These are phyloP conservation scores for Drosophila fungiperda DNA, from an alignment of 2,888 invertebrate genomes.

Conservation along the genomic window DNA sequence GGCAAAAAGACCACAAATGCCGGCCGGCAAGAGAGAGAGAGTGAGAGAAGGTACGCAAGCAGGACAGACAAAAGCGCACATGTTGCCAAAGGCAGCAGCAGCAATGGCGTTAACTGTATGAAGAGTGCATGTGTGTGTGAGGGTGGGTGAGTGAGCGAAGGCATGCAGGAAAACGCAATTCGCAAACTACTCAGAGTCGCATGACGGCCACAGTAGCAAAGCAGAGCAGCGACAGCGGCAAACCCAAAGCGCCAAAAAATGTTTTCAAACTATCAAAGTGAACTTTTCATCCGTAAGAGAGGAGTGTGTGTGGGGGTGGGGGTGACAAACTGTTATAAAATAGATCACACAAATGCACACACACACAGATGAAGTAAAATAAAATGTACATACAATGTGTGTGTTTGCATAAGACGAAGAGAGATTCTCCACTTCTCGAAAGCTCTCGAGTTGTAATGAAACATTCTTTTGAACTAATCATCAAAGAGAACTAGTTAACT, in stretches of 20 bases:
- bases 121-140: not conserved
- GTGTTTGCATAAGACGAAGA: conserved; percentile 11
- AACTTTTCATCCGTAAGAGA: conserved; percentile 55
- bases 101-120: conserved; percentile 17
- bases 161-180: conserved; percentile 24
- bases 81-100: conserved; percentile 67
- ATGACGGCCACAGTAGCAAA: not conserved
- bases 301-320: too few species aligned
- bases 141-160: too few species aligned
- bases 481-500: not conserved
- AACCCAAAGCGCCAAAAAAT: conserved; percentile 71
- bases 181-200: conserved; percentile 1
- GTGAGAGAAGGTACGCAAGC: conserved; percentile 4
- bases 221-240: conserved; percentile 43
- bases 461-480: not conserved
- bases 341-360: conserved; percentile 55
- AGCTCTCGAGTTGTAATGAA: not conserved
- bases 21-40: conserved; percentile 16
- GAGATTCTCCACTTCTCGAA: not conserved
- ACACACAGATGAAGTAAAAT: conserved; percentile 22
- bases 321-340: conserved; percentile 52
- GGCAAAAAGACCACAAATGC: conserved; percentile 14
- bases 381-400: conserved; percentile 28
- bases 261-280: conserved; percentile 69
- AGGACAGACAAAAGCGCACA: conserved; percentile 44